Percentiles rank a stretch among this genome's conserved stretches.
Conservation (phyloP, 2,797 vertebrate genomes). For the Chaenodraco wilsoni region DNA sequence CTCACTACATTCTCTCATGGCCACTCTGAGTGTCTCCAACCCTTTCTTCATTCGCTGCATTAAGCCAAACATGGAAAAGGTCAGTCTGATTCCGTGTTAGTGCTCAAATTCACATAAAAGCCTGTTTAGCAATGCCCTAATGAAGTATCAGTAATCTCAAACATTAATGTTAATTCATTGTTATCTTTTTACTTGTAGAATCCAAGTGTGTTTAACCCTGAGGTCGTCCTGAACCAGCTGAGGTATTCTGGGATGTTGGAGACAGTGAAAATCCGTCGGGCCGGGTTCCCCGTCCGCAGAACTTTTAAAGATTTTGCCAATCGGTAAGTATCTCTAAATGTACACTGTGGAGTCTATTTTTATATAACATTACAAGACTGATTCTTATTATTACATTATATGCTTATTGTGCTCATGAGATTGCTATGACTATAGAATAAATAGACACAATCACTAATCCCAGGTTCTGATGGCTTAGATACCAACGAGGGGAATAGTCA, state of each 20-base stretch:
- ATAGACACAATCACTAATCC: no score
- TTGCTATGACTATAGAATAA: no score
- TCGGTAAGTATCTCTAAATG: conserved; percentile 76
- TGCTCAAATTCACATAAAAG: conserved; percentile 5
- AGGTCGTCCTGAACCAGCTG: conserved; percentile 92
- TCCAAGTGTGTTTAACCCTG: conserved; percentile 86
- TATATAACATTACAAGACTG: no score
- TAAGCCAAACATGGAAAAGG: conserved; percentile 94
- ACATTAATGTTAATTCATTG: neutral
- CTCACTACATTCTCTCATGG: conserved; percentile 93
- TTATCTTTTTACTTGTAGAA: conserved; percentile 74
- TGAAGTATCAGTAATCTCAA: neutral
- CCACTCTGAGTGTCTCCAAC: conserved; percentile 91
- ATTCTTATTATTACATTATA: no score
- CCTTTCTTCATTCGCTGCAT: conserved; percentile 97
- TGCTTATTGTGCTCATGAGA: no score
- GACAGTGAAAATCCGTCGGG: conserved; percentile 92
- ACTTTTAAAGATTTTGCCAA: conserved; percentile 90
- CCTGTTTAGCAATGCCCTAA: neutral
- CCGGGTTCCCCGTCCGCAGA: conserved; percentile 91
- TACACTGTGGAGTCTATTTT: no score
- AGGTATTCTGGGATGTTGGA: conserved; percentile 95
- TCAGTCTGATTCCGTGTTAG: conserved; percentile 56
- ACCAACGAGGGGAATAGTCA: no score
- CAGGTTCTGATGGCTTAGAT: no score